Evolutionary conservation across 2,113 vertebrate genomes (phyloP).

Genomic region (Ellobius talpinus): DNA sequence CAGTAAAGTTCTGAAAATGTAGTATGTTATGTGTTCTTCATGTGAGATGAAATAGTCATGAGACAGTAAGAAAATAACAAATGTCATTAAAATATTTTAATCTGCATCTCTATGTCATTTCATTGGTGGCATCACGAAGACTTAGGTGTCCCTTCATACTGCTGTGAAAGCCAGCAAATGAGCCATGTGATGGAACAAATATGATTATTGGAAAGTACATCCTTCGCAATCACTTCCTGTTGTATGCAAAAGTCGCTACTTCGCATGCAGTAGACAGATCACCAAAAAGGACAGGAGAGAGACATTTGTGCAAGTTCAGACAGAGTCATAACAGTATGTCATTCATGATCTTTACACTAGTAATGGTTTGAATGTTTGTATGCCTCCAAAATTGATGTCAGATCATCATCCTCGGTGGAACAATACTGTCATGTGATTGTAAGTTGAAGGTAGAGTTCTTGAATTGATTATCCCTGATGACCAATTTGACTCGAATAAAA

Average conservation of each 20-base stretch:
- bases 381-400: background rate
- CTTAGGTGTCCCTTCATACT: background rate
- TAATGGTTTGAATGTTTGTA: background rate
- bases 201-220: background rate
- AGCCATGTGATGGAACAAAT: background rate
- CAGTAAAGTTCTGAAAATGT: background rate
- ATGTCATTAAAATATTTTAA: background rate
- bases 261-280: background rate
- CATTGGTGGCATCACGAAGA: background rate
- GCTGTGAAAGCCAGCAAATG: background rate
- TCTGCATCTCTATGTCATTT: background rate
- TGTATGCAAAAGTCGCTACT: background rate
- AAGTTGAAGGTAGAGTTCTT: background rate
- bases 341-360: background rate
- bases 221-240: background rate
- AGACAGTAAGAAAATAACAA: constrained; percentile 7
- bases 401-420: background rate
- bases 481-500: background rate
- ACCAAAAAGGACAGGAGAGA: background rate
- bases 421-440: background rate
- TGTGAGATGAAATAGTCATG: background rate
- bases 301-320: background rate
- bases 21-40: background rate
- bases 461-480: background rate
- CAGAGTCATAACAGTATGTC: background rate